Conservation (phyloP, 2,888 invertebrate genomes). For the Drosophila engyochracea region DNA sequence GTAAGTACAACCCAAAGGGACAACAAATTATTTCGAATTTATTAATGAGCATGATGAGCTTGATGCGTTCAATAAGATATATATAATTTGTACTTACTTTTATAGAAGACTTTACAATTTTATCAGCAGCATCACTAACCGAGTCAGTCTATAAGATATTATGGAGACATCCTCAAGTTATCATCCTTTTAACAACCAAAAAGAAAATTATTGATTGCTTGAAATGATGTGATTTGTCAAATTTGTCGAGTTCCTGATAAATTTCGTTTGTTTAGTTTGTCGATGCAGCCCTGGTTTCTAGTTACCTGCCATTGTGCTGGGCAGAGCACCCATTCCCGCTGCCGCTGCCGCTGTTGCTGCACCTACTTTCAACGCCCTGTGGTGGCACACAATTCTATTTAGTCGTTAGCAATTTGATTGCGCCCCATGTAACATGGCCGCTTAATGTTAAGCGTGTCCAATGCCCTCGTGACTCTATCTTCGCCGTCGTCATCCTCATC, state of each 20-base stretch:
- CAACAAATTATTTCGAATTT: background rate
- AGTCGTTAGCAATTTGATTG: constrained; percentile 79
- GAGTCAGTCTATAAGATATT: background rate
- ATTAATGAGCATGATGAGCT: background rate
- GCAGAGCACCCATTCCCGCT: background rate
- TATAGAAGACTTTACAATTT: background rate
- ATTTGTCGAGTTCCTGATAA: background rate
- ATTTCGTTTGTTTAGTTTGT: background rate
- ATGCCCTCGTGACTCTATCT: constrained; percentile 66
- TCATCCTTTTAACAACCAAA: background rate
- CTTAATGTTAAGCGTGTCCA: constrained; percentile 75
- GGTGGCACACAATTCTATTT: constrained; percentile 65
- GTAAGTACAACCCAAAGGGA: constrained; percentile 76
- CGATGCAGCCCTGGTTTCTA: constrained; percentile 21
- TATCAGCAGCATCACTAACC: background rate
- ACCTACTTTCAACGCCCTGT: background rate
- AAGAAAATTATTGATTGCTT: background rate
- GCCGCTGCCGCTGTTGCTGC: background rate
- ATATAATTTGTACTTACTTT: background rate
- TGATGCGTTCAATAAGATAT: background rate
- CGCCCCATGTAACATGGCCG: constrained; percentile 73
- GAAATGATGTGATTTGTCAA: background rate
- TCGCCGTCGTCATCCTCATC: constrained; percentile 61
- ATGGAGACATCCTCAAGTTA: background rate
- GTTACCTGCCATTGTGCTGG: constrained; percentile 33